Conservation (phyloP, 2,888 invertebrate genomes). For the Tortrix viridana region DNA sequence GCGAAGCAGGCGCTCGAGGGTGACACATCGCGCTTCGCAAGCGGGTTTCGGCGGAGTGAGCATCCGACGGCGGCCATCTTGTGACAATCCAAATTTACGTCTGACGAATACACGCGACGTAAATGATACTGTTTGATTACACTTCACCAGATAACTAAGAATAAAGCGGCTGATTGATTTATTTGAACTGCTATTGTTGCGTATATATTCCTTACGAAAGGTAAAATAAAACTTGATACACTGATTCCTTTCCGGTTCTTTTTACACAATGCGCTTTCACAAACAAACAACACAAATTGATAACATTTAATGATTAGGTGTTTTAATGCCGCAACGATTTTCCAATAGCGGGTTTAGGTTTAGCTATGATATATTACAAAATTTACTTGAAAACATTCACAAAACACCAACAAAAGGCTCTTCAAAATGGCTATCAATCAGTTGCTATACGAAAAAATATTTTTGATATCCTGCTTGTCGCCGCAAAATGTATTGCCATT, state of each 20-base stretch:
- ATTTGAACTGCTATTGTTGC: conserved; percentile 19
- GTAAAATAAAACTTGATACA: conserved; percentile 63
- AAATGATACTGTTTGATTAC: conserved; percentile 61
- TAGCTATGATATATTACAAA: conserved; percentile 63
- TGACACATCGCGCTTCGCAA: conserved; percentile 80
- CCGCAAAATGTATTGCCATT: conserved; percentile 76
- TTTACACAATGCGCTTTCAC: conserved; percentile 68
- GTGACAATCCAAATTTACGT: conserved; percentile 82
- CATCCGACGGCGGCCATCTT: conserved; percentile 83
- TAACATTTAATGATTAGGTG: conserved; percentile 49
- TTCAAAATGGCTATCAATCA: conserved; percentile 84
- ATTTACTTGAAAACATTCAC: conserved; percentile 82
- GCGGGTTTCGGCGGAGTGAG: conserved; percentile 81
- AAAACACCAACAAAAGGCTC: conserved; percentile 85
- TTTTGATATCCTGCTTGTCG: conserved; percentile 75
- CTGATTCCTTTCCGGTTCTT: conserved; percentile 75
- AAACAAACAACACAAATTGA: conserved; percentile 67
- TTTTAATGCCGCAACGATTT: conserved; percentile 49
- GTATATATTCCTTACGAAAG: conserved; percentile 49
- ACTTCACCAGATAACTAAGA: conserved; percentile 44
- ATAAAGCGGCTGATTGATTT: conserved; percentile 32
- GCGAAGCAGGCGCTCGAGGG: conserved; percentile 58
- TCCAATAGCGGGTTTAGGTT: conserved; percentile 46
- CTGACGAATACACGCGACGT: conserved; percentile 79
- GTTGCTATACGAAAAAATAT: conserved; percentile 77